Percentiles rank a stretch among this genome's conserved stretches.
Evolutionary conservation across 30 jellyfish, hydroid and myxozoan genomes (phyloP).

Genomic region (Haliclystus octoradiatus): DNA sequence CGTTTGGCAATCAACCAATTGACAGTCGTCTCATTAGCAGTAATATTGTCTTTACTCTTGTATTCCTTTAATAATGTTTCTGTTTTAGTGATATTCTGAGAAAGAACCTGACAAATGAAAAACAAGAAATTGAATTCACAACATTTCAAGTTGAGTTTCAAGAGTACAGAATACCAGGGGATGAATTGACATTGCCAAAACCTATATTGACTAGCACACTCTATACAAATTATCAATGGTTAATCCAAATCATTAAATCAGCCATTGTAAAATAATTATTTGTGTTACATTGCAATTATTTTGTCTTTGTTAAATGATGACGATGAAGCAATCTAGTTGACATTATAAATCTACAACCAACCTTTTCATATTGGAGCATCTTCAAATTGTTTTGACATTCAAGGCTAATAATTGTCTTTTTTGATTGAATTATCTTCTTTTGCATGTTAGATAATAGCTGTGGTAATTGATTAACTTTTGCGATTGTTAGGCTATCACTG

Average conservation of each 20-base stretch:
- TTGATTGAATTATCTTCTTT: background rate
- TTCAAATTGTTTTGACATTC: background rate
- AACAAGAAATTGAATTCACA: no score
- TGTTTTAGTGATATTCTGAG: background rate
- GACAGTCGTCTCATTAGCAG: constrained; percentile 40
- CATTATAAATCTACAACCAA: background rate
- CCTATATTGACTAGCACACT: no score
- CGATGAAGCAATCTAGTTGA: no score
- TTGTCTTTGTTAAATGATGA: no score
- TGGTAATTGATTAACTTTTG: constrained; percentile 73
- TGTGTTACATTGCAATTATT: no score
- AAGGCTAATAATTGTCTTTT: no score
- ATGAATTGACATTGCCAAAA: no score
- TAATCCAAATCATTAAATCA: no score
- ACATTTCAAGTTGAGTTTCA: no score
- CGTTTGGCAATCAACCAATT: constrained; percentile 90
- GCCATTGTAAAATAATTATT: no score
- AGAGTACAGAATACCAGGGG: no score
- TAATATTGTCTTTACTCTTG: constrained; percentile 2
- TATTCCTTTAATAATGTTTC: background rate
- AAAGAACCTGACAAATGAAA: background rate
- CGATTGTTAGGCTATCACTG: constrained; percentile 80
- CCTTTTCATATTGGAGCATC: background rate
- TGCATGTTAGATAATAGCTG: constrained; percentile 20
- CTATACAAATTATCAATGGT: no score